Evolutionary conservation across 1,140 invertebrate species (phyloP).

Genomic region (Thaumetopoea pityocampa): DNA sequence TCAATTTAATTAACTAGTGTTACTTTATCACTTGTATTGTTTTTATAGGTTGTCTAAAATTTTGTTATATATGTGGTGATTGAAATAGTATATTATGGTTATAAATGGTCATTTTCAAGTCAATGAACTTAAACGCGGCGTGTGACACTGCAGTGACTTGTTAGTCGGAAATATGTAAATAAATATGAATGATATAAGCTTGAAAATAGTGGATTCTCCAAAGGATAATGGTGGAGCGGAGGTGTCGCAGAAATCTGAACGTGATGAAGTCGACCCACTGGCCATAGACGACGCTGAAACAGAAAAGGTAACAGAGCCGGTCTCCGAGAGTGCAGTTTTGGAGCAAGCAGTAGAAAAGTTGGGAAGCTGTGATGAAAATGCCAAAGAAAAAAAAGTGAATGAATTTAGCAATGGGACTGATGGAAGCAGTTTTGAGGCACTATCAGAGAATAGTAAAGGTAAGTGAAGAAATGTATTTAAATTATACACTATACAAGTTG

Average conservation of each 20-base stretch:
- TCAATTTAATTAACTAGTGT: slow-evolving; percentile 35
- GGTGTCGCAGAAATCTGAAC: slow-evolving; percentile 33
- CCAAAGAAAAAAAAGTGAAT: too few relatives aligned
- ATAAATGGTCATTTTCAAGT: slow-evolving; percentile 44
- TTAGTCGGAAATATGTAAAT: slow-evolving; percentile 71
- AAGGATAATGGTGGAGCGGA: slow-evolving; percentile 43
- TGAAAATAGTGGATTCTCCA: slow-evolving; percentile 66
- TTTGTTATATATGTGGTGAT: slow-evolving; percentile 3
- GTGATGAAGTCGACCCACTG: slow-evolving; percentile 60
- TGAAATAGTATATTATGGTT: slow-evolving; percentile 32
- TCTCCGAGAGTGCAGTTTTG: slow-evolving; percentile 22
- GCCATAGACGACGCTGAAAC: slow-evolving; percentile 45
- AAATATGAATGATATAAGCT: slow-evolving; percentile 74
- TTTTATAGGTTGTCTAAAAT: slow-evolving; percentile 13
- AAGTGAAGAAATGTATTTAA: too few relatives aligned
- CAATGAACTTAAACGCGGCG: slow-evolving; percentile 53
- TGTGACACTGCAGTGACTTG: slow-evolving; percentile 54
- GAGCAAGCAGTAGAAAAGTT: slow-evolving; percentile 28
- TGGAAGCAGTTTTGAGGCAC: too few relatives aligned
- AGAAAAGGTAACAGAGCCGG: slow-evolving; percentile 30
- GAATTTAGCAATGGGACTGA: too few relatives aligned
- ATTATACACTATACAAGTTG: too few relatives aligned
- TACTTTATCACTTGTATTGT: slow-evolving; percentile 16
- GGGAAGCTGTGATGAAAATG: slow-evolving; percentile 56
- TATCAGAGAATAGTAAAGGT: too few relatives aligned